These are phyloP conservation scores for Lasaia peninsularis DNA, from an alignment of 1,140 invertebrate genomes.

Conservation along the genomic window DNA sequence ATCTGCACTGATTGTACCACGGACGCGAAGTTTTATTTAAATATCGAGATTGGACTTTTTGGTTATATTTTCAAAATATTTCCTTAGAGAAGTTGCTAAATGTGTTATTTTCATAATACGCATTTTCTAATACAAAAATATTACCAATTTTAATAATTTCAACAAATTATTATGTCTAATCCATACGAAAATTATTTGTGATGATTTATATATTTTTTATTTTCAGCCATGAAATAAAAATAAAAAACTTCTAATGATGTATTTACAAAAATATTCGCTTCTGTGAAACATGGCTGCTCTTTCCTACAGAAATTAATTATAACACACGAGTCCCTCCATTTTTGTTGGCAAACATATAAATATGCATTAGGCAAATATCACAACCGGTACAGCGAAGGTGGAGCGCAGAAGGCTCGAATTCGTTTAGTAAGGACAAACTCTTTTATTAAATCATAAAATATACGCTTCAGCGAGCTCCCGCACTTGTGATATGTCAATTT, in stretches of 20 bases:
- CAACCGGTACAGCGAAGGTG: conserved; percentile 46
- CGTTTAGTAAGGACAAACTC: conserved; percentile 64
- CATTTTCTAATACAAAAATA: too few relatives aligned
- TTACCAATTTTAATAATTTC: too few relatives aligned
- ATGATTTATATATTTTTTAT: too few relatives aligned
- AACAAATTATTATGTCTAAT: too few relatives aligned
- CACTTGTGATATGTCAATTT: conserved; percentile 72
- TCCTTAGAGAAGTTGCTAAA: too few relatives aligned
- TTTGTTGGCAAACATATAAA: conserved; percentile 68
- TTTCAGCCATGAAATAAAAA: too few relatives aligned
- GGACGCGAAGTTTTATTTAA: too few relatives aligned
- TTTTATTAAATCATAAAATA: conserved; percentile 73
- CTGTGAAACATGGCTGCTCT: conserved; percentile 22
- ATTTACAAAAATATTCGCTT: background rate
- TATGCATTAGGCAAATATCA: conserved; percentile 71
- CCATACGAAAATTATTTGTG: too few relatives aligned
- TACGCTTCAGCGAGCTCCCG: conserved; percentile 30
- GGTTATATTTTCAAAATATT: too few relatives aligned
- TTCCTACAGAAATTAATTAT: conserved; percentile 44
- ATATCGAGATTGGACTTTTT: too few relatives aligned
- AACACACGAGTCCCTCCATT: conserved; percentile 49
- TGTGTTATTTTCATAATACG: too few relatives aligned
- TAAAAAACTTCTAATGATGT: background rate
- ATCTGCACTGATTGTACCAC: too few relatives aligned
- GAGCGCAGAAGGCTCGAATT: conserved; percentile 43